phyloP scores from a whole-genome alignment of 2,888 invertebrate genomes.

The Myopa testacea region DNA sequence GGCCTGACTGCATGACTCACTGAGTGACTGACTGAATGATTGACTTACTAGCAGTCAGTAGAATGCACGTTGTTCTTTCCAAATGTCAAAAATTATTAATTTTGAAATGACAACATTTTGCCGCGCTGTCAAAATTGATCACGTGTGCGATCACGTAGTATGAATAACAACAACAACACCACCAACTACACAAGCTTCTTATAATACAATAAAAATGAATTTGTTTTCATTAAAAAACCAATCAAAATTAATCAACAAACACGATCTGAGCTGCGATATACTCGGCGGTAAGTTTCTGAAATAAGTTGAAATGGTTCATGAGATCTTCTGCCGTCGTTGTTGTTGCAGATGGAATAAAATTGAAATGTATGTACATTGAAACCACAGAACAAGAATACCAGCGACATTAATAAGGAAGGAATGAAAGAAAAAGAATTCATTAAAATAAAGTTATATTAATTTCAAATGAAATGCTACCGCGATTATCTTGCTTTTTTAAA shows the following conservation, averaged over 20 bases:
- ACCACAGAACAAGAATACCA: neutral
- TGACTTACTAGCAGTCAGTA: too few relatives aligned
- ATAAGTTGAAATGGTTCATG: too few relatives aligned
- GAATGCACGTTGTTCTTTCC: conserved; percentile 18
- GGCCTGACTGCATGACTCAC: neutral
- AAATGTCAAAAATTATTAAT: conserved; percentile 42
- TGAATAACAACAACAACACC: conserved; percentile 25
- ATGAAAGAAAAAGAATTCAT: neutral
- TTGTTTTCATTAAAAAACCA: neutral
- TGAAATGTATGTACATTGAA: conserved; percentile 12
- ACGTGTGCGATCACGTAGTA: conserved; percentile 8
- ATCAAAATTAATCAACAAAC: conserved; percentile 27
- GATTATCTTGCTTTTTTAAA: neutral
- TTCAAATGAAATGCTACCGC: conserved; percentile 4
- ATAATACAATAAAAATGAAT: conserved; percentile 14
- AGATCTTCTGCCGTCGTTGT: neutral
- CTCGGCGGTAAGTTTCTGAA: too few relatives aligned
- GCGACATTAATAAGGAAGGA: too few relatives aligned
- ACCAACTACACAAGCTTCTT: conserved; percentile 34
- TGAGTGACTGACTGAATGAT: neutral
- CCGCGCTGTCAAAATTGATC: conserved; percentile 40
- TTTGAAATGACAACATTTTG: conserved; percentile 33
- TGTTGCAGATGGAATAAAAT: conserved; percentile 5
- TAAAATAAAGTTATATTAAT: conserved; percentile 1
- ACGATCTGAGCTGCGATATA: neutral